Conservation (phyloP, 2,113 vertebrate species). For the Rhodinocichla rosea region DNA sequence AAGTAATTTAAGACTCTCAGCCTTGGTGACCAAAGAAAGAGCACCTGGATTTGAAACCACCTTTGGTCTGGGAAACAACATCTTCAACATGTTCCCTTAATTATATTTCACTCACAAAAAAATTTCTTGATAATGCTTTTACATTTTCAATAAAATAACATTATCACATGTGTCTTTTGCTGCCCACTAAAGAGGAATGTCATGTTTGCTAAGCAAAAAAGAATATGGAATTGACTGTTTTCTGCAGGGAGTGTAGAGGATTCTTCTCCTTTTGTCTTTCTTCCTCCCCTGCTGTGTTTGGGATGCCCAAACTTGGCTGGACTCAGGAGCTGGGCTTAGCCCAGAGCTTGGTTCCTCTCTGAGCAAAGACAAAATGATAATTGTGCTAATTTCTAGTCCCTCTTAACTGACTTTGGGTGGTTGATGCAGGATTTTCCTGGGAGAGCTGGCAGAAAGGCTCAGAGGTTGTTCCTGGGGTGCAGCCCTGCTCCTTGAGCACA, state of each 20-base stretch:
- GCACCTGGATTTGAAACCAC: not conserved
- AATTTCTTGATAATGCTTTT: not conserved
- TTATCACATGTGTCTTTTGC: not conserved
- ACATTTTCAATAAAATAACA: not conserved
- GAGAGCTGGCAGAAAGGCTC: not conserved
- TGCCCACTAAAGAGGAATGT: not conserved
- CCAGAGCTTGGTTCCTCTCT: not conserved
- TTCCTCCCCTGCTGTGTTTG: not conserved
- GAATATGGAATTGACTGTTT: not conserved
- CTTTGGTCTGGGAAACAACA: not conserved
- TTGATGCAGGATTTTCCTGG: not conserved
- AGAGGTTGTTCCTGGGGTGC: not conserved
- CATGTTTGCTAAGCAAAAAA: not conserved
- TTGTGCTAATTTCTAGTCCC: not conserved
- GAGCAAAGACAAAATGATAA: not conserved
- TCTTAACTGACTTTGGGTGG: not conserved
- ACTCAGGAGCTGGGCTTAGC: not conserved
- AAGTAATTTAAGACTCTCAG: constrained; percentile 24
- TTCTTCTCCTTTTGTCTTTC: not conserved
- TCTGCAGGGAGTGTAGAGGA: not conserved
- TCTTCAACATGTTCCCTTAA: not conserved
- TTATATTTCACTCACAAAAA: not conserved
- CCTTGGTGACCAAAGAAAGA: constrained; percentile 28
- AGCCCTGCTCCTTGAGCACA: not conserved
- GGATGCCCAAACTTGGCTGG: not conserved